Base-by-base conservation (phyloP, 2,888 invertebrate species). In the Epistrophella euchroma region DNA sequence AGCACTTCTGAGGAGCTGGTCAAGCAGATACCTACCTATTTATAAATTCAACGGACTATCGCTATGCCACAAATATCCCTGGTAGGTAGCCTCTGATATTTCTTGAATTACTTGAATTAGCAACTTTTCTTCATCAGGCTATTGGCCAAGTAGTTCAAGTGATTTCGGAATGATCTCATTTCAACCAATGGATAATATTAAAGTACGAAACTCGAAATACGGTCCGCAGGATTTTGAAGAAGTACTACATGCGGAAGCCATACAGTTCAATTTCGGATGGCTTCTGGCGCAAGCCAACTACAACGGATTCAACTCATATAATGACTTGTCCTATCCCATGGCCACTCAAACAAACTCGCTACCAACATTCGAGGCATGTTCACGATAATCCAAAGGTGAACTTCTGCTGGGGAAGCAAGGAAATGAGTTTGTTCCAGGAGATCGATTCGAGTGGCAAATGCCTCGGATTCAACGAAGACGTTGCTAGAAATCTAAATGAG, bases 301-400 rank as follows among this genome's bases (percentile, higher is more conserved):
- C 91, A 95, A 96, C 92, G 97, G 99, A 25, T 99, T 99, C 92
- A 97, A 96, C 43, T 96, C 97, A n/a, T 97, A 94, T 91, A 96
- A 97, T 89, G 99, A 99, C 88, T 89, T 98, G 19, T 97, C 97
- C 0, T 98, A 98, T 91, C 99, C 99, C 0, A 92, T 99, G 75
- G 95, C 96, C 0, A 96, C 97, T 4, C 99, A 99, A 94, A 96
- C 96, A 17, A 96, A n/a, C n/a, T 90, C 94, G 95, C 15, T 99
- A 98, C 91, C 99, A 99, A 92, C 95, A 96, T 89, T 93, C 94
- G 37, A 94, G 95, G 88, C 91, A 95, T 88, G 92, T 94, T n/a
- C 92, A 94, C 43, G 93, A 93, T 13, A 97, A 97, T 92, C 94
- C 94, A 0, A 94, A 95, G 88, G 93, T 94, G 64, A 98, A 98